Evolutionary conservation across 2,797 vertebrate genomes (phyloP), one percentile per base, ranked within the genome.

Genomic region (Sus cebifrons): DNA sequence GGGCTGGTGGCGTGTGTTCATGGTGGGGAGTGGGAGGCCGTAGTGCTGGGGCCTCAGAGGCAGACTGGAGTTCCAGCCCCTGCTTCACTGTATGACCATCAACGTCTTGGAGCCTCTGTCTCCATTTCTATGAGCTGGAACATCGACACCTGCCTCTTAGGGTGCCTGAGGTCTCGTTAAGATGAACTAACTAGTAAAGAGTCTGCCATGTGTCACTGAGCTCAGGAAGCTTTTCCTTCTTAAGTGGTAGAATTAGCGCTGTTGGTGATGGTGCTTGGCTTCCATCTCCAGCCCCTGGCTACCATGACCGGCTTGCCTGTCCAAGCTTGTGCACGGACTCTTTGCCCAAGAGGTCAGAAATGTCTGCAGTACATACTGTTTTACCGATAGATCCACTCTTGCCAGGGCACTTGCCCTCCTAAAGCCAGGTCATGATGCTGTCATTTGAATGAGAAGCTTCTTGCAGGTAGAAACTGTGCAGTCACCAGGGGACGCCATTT

Each of bases 271-370:
- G 44, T 16, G 52, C 70, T 62, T 64, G 62, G 49, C 17, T 52
- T 84, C 54, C 9, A 1, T 29, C 82, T 79, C 70, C 20, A n/a
- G 36, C 52, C 44, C 71, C 14, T 13, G 16, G 49, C 52, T 77
- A 13, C 62, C 78, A 5, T 0, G 18, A 9, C 0, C 2, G 36
- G 1, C 54, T 70, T 32, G 44, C 29, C 1, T 68, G 62, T 84
- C n/a, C 27, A 15, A 52, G n/a, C 27, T 81, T 40, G 40, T 0
- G 3, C 79, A 52, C 12, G 23, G 29, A 60, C 36, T 67, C 13
- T 91, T 86, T 73, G 40, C 23, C 70, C 25, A 23, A 16, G 20
- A 44, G 13, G 15, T 93, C 68, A 60, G 56, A 91, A 70, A 23
- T 54, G 40, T 29, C n/a, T 2, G 54, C 5, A 15, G 29, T 21